Percentiles rank a stretch among this genome's conserved stretches.
Evolutionary conservation across 1,140 invertebrate genomes (phyloP).

Genomic region (Lineus longissimus): DNA sequence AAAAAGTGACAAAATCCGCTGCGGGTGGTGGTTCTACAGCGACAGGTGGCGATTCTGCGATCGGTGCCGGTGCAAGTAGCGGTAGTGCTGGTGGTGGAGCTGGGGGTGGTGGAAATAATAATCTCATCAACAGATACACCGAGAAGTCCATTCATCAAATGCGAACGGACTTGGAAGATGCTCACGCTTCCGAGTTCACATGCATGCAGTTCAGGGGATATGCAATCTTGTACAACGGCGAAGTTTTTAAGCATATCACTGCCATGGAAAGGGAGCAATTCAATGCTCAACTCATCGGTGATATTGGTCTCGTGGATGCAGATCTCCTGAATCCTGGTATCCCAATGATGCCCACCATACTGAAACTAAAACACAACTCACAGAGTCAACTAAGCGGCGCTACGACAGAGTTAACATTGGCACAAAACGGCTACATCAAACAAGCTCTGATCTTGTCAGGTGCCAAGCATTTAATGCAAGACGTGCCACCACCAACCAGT

Average conservation of each 20-base stretch:
- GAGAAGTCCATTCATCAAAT: conserved; percentile 8
- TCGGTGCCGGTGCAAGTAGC: neutral
- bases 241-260: conserved; percentile 7
- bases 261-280: conserved; percentile 1
- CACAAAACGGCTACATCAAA: conserved; percentile 4
- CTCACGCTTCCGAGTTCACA: conserved; percentile 4
- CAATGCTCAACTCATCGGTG: neutral
- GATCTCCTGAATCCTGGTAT: conserved; percentile 7
- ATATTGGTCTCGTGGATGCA: conserved; percentile 5
- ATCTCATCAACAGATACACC: neutral
- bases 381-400: conserved; percentile 1
- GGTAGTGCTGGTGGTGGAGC: neutral
- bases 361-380: neutral
- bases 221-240: neutral
- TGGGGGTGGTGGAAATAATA: neutral
- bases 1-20: neutral
- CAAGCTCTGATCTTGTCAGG: neutral
- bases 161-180: conserved; percentile 3
- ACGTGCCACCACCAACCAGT: neutral
- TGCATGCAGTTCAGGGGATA: conserved; percentile 3
- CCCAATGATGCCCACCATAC: neutral
- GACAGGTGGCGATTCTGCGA: neutral
- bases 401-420: conserved; percentile 1
- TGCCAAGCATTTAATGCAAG: conserved; percentile 2
- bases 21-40: neutral